Evolutionary conservation across 1,140 invertebrate genomes (phyloP).

Genomic region (Hirudo medicinalis): DNA sequence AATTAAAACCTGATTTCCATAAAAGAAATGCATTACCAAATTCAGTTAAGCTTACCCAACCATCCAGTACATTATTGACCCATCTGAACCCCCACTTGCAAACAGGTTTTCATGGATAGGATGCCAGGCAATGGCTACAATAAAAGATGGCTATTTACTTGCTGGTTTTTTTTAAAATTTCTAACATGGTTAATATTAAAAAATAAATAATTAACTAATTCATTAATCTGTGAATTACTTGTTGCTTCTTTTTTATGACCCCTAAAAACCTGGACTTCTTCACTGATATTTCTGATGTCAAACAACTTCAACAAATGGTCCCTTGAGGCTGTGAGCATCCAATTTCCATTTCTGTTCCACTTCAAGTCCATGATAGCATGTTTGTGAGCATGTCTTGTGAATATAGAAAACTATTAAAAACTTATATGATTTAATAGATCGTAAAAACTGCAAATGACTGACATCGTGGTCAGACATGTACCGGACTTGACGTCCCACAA

Average conservation of each 20-base stretch:
- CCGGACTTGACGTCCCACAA: conserved; percentile 97
- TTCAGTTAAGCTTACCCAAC: conserved; percentile 62
- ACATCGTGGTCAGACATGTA: conserved; percentile 53
- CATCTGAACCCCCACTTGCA: conserved; percentile 90
- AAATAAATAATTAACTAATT: background rate
- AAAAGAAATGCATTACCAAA: too few relatives aligned
- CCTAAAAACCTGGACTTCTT: conserved; percentile 87
- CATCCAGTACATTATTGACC: conserved; percentile 94
- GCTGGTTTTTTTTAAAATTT: background rate
- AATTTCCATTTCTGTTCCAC: conserved; percentile 99
- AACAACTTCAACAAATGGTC: conserved; percentile 97
- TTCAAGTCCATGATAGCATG: conserved; percentile 97
- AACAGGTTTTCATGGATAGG: conserved; percentile 90
- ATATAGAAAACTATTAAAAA: background rate
- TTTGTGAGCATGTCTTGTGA: conserved; percentile 82
- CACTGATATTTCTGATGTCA: conserved; percentile 80
- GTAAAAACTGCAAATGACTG: conserved; percentile 28
- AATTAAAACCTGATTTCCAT: background rate
- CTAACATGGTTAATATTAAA: background rate
- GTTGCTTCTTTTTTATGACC: conserved; percentile 98
- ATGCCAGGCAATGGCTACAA: conserved; percentile 75
- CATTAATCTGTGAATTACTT: too few relatives aligned
- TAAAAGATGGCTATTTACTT: background rate
- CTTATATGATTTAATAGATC: background rate
- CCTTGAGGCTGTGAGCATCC: conserved; percentile 92